Conservation (phyloP, 2,888 invertebrate species). For the Drosophila melanosoma region DNA sequence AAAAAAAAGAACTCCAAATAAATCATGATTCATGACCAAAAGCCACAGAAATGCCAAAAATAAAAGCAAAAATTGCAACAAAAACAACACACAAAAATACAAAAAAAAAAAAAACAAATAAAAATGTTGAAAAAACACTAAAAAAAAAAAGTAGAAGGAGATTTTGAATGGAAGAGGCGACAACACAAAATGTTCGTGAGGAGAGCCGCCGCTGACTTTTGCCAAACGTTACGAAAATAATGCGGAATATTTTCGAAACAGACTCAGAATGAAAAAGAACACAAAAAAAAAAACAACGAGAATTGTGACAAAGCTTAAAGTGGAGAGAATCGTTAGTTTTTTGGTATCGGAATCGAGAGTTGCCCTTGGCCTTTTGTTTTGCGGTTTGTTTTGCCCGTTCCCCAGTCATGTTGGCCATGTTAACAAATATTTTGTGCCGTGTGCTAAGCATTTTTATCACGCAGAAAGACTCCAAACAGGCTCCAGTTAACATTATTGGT, state of each 20-base stretch:
- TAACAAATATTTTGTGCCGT: constrained; percentile 72
- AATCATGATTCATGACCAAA: constrained; percentile 80
- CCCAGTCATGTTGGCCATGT: constrained; percentile 73
- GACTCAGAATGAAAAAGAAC: constrained; percentile 5
- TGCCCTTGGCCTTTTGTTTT: constrained; percentile 30
- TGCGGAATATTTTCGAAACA: constrained; percentile 69
- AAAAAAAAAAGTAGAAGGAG: constrained; percentile 32
- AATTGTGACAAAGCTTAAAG: constrained; percentile 30
- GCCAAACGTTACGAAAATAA: constrained; percentile 61
- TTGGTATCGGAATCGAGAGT: constrained; percentile 42
- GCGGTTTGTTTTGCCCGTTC: constrained; percentile 30
- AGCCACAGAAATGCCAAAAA: constrained; percentile 78
- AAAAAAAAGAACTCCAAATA: constrained; percentile 66
- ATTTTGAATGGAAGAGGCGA: constrained; percentile 63
- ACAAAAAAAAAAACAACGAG: constrained; percentile 10
- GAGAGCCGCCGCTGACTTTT: constrained; percentile 53
- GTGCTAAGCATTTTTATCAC: constrained; percentile 79
- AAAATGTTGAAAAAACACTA: constrained; percentile 1
- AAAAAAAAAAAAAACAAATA: constrained; percentile 19
- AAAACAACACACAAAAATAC: constrained; percentile 55
- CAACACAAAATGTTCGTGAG: constrained; percentile 73
- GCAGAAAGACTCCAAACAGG: constrained; percentile 52
- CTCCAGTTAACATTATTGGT: constrained; percentile 48
- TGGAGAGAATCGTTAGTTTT: constrained; percentile 26
- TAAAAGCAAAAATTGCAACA: constrained; percentile 70